Evolutionary conservation across 2,797 vertebrate genomes (phyloP), one percentile per base, ranked within the genome.

Genomic region (Clarias pachynema): DNA sequence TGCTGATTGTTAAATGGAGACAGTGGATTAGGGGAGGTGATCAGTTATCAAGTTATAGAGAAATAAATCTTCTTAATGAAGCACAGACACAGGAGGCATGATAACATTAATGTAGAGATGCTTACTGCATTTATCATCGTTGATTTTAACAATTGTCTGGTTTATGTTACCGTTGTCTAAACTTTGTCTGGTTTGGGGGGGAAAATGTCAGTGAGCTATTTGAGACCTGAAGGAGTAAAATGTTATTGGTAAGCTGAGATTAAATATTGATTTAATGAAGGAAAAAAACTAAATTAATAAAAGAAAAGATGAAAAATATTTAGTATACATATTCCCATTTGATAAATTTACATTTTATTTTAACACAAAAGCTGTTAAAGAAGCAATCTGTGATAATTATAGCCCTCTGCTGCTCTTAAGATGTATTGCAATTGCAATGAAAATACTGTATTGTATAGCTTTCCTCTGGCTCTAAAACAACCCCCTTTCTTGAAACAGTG

Each of bases 41-140:
- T 56, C 60, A 31, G 44, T 81, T 81, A 81, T 81, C 26, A 81
- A 31, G 16, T 68, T 68, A 81, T 26, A 81, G n/a, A 63, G 12
- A 53, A 18, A 79, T 68, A 68, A 68, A 68, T 68, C 79, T 68
- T 81, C 18, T 24, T 68, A 81, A 81, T 56, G 26, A 81, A 81
- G n/a, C 26, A 24, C 60, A 66, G 62, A 53, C 79, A 56, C 26
- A 24, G 63, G 53, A 24, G 18, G 26, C 63, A 66, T 15, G 40
- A 81, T 66, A 53, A 20, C n/a, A 56, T 66, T 14, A 31, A 66
- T 66, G n/a, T 26, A 66, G 2, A 9, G 1, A 80, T 29, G n/a
- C 60, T 65, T 49, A 65, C 24, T 53, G 16, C 20, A 60, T 31
- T 59, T 60, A 49, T 66, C 62, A 29, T 66, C 22, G 40, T 40